Percentiles rank a stretch among this genome's conserved stretches.
Conservation (phyloP, 2,797 vertebrate species). For the Melanotaenia maccullochi region DNA sequence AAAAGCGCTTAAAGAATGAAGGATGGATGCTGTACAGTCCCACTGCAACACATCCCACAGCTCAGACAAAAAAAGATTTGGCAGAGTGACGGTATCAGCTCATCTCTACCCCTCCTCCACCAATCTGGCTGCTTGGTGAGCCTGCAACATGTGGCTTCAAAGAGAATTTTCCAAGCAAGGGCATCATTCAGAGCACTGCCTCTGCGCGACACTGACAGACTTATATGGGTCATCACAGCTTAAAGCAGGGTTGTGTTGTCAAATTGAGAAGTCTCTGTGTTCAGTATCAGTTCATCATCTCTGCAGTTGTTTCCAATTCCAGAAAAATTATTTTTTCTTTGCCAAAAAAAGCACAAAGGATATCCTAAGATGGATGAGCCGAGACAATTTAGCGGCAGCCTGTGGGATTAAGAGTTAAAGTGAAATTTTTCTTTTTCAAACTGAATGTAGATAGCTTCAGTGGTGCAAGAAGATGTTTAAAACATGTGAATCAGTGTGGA, state of each 20-base stretch:
- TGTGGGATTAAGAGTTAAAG: conserved; percentile 12
- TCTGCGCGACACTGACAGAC: conserved; percentile 73
- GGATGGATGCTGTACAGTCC: conserved; percentile 30
- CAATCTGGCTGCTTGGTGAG: conserved; percentile 57
- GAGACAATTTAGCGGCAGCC: conserved; percentile 7
- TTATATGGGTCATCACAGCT: conserved; percentile 82
- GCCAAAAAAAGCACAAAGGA: not conserved
- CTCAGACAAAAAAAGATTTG: conserved; percentile 51
- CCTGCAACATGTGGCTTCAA: conserved; percentile 72
- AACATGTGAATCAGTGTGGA: too few relatives aligned
- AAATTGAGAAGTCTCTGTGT: conserved; percentile 48
- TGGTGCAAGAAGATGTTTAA: not conserved
- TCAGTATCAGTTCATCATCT: conserved; percentile 39
- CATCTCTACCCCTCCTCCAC: conserved; percentile 19
- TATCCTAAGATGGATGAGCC: conserved; percentile 22
- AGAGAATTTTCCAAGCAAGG: conserved; percentile 73
- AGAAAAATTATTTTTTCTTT: conserved; percentile 19
- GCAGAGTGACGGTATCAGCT: conserved; percentile 57
- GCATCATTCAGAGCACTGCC: conserved; percentile 68
- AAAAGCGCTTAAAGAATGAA: conserved; percentile 24
- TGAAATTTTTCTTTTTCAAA: not conserved
- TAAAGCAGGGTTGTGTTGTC: conserved; percentile 58
- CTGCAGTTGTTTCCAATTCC: conserved; percentile 31
- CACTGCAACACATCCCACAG: conserved; percentile 39
- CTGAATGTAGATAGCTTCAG: not conserved